Evolutionary conservation across 2,113 vertebrate species (phyloP).

Genomic region (Marmota flaviventris): DNA sequence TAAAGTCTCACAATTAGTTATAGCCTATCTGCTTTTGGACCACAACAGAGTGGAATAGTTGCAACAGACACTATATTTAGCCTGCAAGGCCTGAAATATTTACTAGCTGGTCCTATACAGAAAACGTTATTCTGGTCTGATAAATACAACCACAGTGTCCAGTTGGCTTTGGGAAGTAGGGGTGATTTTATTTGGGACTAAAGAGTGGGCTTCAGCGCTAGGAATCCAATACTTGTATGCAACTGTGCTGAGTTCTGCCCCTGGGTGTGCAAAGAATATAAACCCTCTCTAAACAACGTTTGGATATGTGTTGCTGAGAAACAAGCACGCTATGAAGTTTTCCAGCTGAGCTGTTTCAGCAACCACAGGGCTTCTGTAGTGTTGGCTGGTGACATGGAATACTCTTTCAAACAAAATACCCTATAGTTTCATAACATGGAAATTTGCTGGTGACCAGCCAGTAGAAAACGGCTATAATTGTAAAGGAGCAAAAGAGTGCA

Average conservation of each 20-base stretch:
- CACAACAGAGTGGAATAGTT: background rate
- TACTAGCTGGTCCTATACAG: background rate
- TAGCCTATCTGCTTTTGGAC: background rate
- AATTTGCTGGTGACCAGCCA: background rate
- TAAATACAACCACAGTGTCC: background rate
- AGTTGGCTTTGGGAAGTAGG: background rate
- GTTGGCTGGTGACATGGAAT: background rate
- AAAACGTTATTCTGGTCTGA: background rate
- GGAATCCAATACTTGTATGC: background rate
- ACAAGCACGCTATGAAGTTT: background rate
- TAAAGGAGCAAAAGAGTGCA: constrained; percentile 11
- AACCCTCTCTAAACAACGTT: background rate
- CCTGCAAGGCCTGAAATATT: background rate
- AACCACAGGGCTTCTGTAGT: background rate
- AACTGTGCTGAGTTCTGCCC: background rate
- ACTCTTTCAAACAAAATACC: background rate
- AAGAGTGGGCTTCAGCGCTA: background rate
- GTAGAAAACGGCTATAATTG: background rate
- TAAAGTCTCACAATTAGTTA: background rate
- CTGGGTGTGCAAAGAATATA: background rate
- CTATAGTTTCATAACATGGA: background rate
- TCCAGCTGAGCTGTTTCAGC: background rate
- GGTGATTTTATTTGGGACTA: background rate
- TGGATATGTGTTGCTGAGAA: background rate
- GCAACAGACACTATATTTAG: background rate